These are phyloP conservation scores for Thalpophila matura DNA, from an alignment of 2,888 invertebrate genomes.

Conservation along the genomic window DNA sequence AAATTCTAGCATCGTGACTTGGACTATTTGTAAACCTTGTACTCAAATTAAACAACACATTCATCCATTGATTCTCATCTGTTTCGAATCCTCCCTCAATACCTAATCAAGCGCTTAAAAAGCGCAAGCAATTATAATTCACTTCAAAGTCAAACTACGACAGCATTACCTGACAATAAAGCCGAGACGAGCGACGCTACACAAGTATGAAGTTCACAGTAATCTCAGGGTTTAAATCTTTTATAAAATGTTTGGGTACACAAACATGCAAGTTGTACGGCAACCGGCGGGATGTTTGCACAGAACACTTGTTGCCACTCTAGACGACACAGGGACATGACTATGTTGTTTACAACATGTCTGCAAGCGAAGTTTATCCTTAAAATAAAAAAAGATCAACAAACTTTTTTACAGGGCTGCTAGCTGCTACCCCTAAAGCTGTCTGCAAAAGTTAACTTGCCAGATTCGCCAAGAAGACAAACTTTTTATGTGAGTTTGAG, in stretches of 20 bases:
- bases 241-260: slow-evolving; percentile 60
- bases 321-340: slow-evolving; percentile 57
- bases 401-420: slow-evolving; percentile 49
- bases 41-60: not conserved
- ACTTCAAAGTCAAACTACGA: slow-evolving; percentile 29
- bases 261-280: slow-evolving; percentile 57
- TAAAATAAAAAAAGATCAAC: slow-evolving; percentile 71
- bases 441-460: slow-evolving; percentile 50
- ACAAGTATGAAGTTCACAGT: slow-evolving; percentile 33
- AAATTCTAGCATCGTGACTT: not conserved
- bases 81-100: not conserved
- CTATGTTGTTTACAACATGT: slow-evolving; percentile 72
- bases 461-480: slow-evolving; percentile 34
- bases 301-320: slow-evolving; percentile 71
- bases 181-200: slow-evolving; percentile 18
- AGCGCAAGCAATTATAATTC: slow-evolving; percentile 33
- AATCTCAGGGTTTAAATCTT: slow-evolving; percentile 56
- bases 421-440: slow-evolving; percentile 36
- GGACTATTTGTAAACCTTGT: not conserved
- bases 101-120: too few species aligned
- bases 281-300: slow-evolving; percentile 62
- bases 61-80: not conserved
- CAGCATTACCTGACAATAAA: slow-evolving; percentile 34
- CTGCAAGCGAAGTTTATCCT: slow-evolving; percentile 72
- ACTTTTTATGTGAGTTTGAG: slow-evolving; percentile 37